phyloP scores from a whole-genome alignment of 2,888 invertebrate genomes.

The Ditylenchus weischeri region DNA sequence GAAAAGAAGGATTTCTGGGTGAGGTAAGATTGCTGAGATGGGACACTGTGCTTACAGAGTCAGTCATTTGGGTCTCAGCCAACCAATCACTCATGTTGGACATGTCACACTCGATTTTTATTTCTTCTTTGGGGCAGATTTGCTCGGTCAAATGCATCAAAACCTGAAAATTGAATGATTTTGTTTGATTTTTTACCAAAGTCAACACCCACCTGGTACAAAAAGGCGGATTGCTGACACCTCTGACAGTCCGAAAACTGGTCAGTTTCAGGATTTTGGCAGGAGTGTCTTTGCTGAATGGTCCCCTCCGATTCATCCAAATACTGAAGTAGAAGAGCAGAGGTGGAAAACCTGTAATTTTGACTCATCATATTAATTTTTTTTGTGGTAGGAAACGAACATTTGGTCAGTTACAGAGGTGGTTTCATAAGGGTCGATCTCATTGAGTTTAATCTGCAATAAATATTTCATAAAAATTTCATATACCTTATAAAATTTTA shows the following conservation, averaged over 20 bases:
- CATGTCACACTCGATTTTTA: slow-evolving; percentile 42
- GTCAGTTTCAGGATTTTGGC: slow-evolving; percentile 61
- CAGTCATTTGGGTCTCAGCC: slow-evolving; percentile 33
- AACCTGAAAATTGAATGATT: slow-evolving; percentile 16
- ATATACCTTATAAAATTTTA: not conserved
- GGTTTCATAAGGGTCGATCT: slow-evolving; percentile 73
- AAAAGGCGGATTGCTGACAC: slow-evolving; percentile 87
- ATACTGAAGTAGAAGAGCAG: slow-evolving; percentile 45
- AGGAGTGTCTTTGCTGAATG: slow-evolving; percentile 56
- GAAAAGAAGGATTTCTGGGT: slow-evolving; percentile 26
- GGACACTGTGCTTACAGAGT: slow-evolving; percentile 33
- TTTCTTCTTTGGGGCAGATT: slow-evolving; percentile 49
- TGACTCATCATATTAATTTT: no score
- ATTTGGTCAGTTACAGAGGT: slow-evolving; percentile 42
- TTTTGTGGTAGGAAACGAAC: slow-evolving; percentile 25
- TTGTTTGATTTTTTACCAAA: not conserved
- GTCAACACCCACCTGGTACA: slow-evolving; percentile 70
- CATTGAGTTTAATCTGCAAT: slow-evolving; percentile 76
- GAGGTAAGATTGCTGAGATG: slow-evolving; percentile 32
- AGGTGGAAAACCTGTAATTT: slow-evolving; percentile 20
- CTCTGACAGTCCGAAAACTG: slow-evolving; percentile 73
- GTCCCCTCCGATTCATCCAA: slow-evolving; percentile 24
- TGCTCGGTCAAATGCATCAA: slow-evolving; percentile 58
- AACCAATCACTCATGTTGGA: slow-evolving; percentile 29
- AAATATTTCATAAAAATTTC: no score